Evolutionary conservation across 2,113 vertebrate genomes (phyloP).

Genomic region (Hydrolagus affinis): DNA sequence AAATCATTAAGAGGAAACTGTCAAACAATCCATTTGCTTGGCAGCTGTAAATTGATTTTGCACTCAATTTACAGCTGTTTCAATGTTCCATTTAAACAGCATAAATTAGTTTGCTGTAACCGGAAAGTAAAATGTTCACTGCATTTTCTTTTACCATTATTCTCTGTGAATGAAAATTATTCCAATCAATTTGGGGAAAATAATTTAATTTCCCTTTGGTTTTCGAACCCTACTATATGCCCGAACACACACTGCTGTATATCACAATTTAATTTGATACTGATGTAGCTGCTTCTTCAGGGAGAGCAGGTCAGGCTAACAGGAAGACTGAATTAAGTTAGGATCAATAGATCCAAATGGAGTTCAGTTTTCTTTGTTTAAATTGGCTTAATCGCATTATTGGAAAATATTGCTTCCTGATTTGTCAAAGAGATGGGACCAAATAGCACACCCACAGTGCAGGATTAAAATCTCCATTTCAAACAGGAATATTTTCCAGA

Average conservation of each 20-base stretch:
- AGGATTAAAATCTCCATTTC: not conserved
- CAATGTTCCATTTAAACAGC: not conserved
- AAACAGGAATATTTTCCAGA: not conserved
- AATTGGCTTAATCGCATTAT: not conserved
- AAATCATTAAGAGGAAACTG: not conserved
- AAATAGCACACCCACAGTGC: not conserved
- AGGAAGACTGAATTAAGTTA: constrained; percentile 2
- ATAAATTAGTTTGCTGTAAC: too few relatives aligned
- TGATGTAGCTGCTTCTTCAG: too few relatives aligned
- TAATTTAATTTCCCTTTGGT: not conserved
- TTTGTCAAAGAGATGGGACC: not conserved
- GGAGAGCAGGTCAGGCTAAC: not conserved
- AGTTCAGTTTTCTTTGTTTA: not conserved
- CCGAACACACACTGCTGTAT: not conserved
- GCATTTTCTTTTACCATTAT: not conserved
- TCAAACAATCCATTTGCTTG: constrained; percentile 2
- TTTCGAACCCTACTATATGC: not conserved
- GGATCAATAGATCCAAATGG: not conserved
- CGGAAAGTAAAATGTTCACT: not conserved
- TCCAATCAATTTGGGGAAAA: not conserved
- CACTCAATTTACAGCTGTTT: not conserved
- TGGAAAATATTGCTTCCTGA: not conserved
- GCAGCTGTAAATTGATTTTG: not conserved
- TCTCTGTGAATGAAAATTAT: not conserved
- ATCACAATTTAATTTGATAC: not conserved